phyloP scores from a whole-genome alignment of 2,888 invertebrate species.

The Ornithoptera priamus region DNA sequence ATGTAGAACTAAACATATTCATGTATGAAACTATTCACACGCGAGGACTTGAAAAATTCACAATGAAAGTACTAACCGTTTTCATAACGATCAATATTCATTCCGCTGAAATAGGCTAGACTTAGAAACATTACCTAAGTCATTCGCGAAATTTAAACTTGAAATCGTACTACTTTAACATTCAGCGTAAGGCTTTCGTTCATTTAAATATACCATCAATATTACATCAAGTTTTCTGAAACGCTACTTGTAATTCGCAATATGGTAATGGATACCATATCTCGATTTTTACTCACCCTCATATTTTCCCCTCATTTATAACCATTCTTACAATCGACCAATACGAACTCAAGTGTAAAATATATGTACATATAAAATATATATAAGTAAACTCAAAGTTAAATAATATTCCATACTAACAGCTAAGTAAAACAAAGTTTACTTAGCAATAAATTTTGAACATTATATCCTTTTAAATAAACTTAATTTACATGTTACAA shows the following conservation, averaged over 20 bases:
- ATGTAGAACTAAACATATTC: background rate
- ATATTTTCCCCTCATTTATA: background rate
- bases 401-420: too few species aligned
- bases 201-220: background rate
- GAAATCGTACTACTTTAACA: background rate
- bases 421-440: too few species aligned
- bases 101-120: background rate
- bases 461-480: background rate
- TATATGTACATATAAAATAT: too few species aligned
- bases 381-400: too few species aligned
- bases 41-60: background rate
- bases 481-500: background rate
- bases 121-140: background rate
- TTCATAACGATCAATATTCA: background rate
- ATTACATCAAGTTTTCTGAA: background rate
- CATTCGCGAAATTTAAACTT: background rate
- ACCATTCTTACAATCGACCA: background rate
- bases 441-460: background rate
- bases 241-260: background rate
- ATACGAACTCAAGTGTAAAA: too few species aligned
- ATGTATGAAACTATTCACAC: background rate
- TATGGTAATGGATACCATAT: background rate
- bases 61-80: background rate
- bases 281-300: background rate
- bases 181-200: background rate